A percentile compares a stretch with the other conserved stretches of the same genome.
These are phyloP conservation scores for Apostichopus californicus DNA, from an alignment of 35 echinoderm and acorn worm genomes.

Conservation along the genomic window DNA sequence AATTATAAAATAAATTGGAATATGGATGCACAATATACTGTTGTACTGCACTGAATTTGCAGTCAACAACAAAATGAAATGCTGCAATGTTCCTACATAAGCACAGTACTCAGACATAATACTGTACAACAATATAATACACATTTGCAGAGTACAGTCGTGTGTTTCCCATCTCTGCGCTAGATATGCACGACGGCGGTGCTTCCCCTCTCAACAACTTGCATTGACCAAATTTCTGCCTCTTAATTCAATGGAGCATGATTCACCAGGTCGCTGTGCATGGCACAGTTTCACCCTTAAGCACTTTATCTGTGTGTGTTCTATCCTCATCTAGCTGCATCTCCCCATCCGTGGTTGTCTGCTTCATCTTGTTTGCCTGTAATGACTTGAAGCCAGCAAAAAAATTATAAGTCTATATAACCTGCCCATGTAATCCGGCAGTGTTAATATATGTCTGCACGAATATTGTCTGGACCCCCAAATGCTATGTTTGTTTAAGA, in stretches of 20 bases:
- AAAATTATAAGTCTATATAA: conserved; percentile 52
- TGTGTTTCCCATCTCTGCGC: neutral
- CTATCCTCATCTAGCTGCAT: conserved; percentile 13
- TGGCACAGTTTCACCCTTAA: conserved; percentile 49
- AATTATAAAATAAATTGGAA: too few relatives aligned
- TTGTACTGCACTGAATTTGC: too few relatives aligned
- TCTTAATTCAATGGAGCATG: conserved; percentile 51
- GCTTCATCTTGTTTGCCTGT: conserved; percentile 11
- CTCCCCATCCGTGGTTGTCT: conserved; percentile 25
- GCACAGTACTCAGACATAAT: too few relatives aligned
- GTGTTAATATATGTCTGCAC: conserved; percentile 57
- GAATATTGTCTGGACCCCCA: conserved; percentile 52
- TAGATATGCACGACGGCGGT: neutral
- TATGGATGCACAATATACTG: too few relatives aligned
- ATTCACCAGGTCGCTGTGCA: conserved; percentile 51
- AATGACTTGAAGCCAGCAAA: conserved; percentile 4
- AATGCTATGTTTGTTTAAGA: conserved; percentile 48
- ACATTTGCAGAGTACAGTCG: neutral
- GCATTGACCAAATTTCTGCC: conserved; percentile 41
- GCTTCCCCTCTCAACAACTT: conserved; percentile 19
- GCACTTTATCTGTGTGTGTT: conserved; percentile 40
- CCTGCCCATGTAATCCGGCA: conserved; percentile 45
- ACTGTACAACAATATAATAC: too few relatives aligned
- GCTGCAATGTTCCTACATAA: too few relatives aligned
- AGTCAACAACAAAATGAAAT: too few relatives aligned